phyloP scores from a whole-genome alignment of 2,888 invertebrate genomes.

The Ditula angustiorana region DNA sequence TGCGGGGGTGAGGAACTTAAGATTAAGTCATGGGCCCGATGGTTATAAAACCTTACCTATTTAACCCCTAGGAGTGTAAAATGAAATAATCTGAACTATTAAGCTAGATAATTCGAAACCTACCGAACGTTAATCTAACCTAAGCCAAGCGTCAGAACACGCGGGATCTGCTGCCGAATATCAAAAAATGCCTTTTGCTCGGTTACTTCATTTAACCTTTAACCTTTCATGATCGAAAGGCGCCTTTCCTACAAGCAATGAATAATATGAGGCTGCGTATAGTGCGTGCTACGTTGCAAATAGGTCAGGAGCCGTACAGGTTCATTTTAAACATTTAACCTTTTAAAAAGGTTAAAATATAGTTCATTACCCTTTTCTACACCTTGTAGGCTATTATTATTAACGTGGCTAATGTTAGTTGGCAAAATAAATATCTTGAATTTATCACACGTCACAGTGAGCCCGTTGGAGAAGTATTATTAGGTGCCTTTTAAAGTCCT shows the following conservation, averaged over 20 bases:
- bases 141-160: conserved; percentile 30
- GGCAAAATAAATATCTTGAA: too few species aligned
- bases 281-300: too few species aligned
- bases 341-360: neutral
- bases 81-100: conserved; percentile 70
- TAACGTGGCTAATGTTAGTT: too few species aligned
- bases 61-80: conserved; percentile 57
- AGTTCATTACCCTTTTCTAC: neutral
- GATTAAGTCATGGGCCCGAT: conserved; percentile 83
- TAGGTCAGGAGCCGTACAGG: too few species aligned
- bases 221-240: neutral
- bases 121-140: conserved; percentile 48
- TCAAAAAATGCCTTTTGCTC: conserved; percentile 15
- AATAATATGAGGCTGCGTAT: too few species aligned
- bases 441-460: too few species aligned
- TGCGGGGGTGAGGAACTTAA: conserved; percentile 69
- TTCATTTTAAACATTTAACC: too few species aligned
- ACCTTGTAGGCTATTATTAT: too few species aligned
- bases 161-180: conserved; percentile 17
- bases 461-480: too few species aligned
- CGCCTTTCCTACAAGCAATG: neutral
- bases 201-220: conserved; percentile 13
- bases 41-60: conserved; percentile 74
- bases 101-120: conserved; percentile 79
- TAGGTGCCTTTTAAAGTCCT: too few species aligned